Evolutionary conservation across 1,140 invertebrate species (phyloP).

Genomic region (Apocrypta bakeri): DNA sequence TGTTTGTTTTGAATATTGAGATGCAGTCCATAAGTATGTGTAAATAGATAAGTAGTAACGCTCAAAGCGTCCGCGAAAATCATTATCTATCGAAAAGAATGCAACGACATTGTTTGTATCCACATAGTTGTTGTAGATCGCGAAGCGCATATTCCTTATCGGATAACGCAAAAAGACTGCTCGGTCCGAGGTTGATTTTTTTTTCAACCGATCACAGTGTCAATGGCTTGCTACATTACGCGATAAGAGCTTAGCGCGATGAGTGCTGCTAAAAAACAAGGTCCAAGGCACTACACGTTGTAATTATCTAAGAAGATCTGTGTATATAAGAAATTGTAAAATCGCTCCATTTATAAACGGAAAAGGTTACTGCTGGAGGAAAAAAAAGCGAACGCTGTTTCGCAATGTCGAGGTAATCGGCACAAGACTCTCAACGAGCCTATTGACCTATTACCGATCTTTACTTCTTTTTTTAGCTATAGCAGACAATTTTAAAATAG

Average conservation of each 20-base stretch:
- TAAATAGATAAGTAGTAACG: background rate
- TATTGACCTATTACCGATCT: constrained; percentile 5
- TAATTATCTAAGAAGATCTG: too few relatives aligned
- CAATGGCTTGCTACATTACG: background rate
- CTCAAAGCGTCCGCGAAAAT: too few relatives aligned
- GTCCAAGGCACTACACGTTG: too few relatives aligned
- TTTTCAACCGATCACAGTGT: background rate
- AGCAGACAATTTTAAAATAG: background rate
- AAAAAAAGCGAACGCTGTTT: constrained; percentile 42
- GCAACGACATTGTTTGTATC: background rate
- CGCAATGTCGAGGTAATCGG: constrained; percentile 27
- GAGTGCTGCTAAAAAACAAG: background rate
- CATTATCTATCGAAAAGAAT: too few relatives aligned
- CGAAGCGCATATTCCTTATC: background rate
- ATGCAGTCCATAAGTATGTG: too few relatives aligned
- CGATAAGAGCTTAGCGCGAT: background rate
- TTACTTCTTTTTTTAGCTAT: too few relatives aligned
- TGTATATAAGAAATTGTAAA: too few relatives aligned
- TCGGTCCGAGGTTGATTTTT: background rate
- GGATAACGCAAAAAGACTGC: background rate
- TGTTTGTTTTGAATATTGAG: background rate
- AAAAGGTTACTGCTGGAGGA: too few relatives aligned
- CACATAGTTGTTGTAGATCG: too few relatives aligned
- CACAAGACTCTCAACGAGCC: constrained; percentile 11
- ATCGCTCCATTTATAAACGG: too few relatives aligned